Evolutionary conservation across 2,888 invertebrate species (phyloP).

Genomic region (Yponomeuta sedellus): DNA sequence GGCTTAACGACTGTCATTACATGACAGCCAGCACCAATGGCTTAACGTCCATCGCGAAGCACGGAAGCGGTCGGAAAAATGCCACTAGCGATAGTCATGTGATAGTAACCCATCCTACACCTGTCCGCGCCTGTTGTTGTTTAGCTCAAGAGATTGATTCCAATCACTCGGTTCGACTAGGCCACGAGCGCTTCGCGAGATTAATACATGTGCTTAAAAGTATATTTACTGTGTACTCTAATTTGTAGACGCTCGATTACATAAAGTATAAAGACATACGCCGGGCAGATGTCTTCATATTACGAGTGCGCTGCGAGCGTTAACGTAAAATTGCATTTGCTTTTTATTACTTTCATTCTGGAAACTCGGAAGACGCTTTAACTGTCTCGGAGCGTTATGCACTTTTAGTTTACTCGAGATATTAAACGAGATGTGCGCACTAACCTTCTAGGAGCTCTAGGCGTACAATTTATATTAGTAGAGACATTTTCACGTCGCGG

Average conservation of each 20-base stretch:
- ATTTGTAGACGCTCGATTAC: background rate
- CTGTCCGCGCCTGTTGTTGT: no score
- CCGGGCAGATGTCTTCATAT: background rate
- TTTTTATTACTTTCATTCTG: constrained; percentile 2
- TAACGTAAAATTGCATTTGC: constrained; percentile 1
- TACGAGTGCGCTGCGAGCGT: background rate
- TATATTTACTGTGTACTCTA: no score
- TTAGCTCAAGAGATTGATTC: no score
- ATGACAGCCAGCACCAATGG: no score
- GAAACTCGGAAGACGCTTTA: background rate
- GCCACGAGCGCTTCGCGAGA: no score
- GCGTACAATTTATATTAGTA: background rate
- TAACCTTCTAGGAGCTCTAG: background rate
- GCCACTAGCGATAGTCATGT: no score
- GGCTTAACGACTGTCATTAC: no score
- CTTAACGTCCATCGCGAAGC: no score
- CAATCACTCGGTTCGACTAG: no score
- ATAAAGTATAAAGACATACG: background rate
- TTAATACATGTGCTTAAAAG: no score
- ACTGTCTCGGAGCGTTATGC: background rate
- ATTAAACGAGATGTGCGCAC: background rate
- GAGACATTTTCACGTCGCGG: background rate
- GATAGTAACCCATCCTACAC: no score
- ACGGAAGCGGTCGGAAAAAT: no score
- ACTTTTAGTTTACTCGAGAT: background rate